Evolutionary conservation across 2,888 invertebrate genomes (phyloP).

Genomic region (Trichogramma dendrolimi): DNA sequence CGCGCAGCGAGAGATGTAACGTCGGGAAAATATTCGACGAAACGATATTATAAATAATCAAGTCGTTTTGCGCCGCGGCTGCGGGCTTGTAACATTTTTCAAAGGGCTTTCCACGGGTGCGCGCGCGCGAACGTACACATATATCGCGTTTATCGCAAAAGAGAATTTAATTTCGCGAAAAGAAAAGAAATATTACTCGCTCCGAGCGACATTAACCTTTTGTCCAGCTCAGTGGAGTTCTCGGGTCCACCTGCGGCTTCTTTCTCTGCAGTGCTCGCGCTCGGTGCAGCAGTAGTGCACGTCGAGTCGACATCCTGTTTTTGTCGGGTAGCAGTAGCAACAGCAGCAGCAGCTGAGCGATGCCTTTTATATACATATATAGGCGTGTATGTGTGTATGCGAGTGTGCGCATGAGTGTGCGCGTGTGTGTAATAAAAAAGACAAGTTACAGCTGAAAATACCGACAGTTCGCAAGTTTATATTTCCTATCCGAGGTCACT

Average conservation of each 20-base stretch:
- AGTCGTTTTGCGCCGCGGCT: background rate
- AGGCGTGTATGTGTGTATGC: too few species aligned
- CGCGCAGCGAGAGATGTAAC: too few species aligned
- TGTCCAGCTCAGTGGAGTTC: constrained; percentile 41
- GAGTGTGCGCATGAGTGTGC: too few species aligned
- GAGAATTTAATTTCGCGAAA: constrained; percentile 40
- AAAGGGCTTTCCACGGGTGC: background rate
- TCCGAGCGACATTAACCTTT: constrained; percentile 46
- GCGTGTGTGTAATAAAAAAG: too few species aligned
- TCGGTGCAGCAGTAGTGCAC: constrained; percentile 26
- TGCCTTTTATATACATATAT: too few species aligned
- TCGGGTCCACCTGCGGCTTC: constrained; percentile 35
- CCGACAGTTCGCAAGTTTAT: too few species aligned
- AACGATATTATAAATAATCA: too few species aligned
- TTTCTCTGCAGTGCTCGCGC: constrained; percentile 38
- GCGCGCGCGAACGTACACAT: background rate
- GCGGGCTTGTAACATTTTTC: background rate
- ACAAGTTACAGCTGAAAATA: too few species aligned
- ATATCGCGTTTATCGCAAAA: constrained; percentile 10
- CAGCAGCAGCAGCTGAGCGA: constrained; percentile 10
- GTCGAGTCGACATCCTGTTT: constrained; percentile 49
- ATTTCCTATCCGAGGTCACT: too few species aligned
- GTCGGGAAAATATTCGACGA: too few species aligned
- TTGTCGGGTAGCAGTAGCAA: constrained; percentile 34
- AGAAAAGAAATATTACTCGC: constrained; percentile 24